Base-by-base conservation (phyloP, 2,888 invertebrate genomes). In the Nomada lathburiana region DNA sequence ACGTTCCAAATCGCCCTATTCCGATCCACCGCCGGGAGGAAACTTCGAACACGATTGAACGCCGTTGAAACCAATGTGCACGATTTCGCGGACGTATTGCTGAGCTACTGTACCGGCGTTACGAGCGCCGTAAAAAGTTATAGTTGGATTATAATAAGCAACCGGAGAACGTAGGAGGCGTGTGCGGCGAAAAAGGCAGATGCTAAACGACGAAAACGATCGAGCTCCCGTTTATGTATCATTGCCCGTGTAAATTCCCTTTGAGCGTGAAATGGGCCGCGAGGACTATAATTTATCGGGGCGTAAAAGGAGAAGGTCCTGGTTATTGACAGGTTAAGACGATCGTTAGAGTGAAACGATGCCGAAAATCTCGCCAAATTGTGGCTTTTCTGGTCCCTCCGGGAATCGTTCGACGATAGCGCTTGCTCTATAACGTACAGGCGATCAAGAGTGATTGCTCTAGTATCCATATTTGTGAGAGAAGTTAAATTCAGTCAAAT, bases 81-180 rank as follows among this genome's bases (percentile, higher is more conserved):
- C 71, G 76, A 55, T 70, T 64, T 65, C 55, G 65, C 78, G 69
- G 70, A 74, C 72, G 77, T 84, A 76, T 83, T 87, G 82, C 83
- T 78, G 78, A 83, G 87, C 77, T 83, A 26, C 9, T 16, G 84
- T 85, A 85, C 82, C 75, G 88, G 68, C 84, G 83, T 92, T 91
- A 90, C 91, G 89, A 91, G 87, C 74, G 85, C 76, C 89, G 89
- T 93, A 92, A 92, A 93, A 93, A 89, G 91, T 92, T 90, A 93
- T 86, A 90, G 92, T 92, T 92, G 91, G 90, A 90, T 92, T 92
- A 92, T 91, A 93, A 93, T 92, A 93, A 93, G 91, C 91, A 86
- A 67, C 62, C 76, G 71, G 65, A 76, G 79, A 82, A 81, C 44
- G 36, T 5, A 5, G 55, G 73, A 64, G 74, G 74, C 71, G 65